These are phyloP conservation scores for Pteropus alecto DNA, from an alignment of 2,113 vertebrate genomes.

Conservation along the genomic window DNA sequence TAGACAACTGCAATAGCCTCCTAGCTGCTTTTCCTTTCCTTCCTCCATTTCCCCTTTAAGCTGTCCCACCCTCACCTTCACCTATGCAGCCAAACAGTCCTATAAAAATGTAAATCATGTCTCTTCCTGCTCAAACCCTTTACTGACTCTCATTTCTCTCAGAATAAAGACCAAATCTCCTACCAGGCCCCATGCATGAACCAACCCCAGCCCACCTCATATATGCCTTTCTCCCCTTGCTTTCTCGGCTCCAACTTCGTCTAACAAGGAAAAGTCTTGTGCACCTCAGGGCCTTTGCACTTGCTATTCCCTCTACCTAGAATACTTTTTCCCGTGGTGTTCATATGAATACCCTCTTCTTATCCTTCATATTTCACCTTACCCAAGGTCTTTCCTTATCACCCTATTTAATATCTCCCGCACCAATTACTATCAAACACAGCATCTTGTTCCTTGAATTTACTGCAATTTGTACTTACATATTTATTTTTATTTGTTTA, in stretches of 20 bases:
- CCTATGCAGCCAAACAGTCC: not conserved
- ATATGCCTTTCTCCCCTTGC: not conserved
- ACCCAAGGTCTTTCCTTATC: not conserved
- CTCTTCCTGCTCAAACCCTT: not conserved
- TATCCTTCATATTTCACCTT: not conserved
- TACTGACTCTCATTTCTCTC: not conserved
- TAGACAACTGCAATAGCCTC: not conserved
- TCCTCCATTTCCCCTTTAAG: not conserved
- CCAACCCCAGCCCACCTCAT: not conserved
- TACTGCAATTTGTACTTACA: not conserved
- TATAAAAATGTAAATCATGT: not conserved
- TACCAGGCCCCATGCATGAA: not conserved
- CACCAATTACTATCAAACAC: not conserved
- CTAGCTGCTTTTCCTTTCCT: not conserved
- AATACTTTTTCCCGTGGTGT: not conserved
- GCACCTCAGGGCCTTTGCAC: not conserved
- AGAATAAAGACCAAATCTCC: not conserved
- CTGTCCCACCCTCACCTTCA: not conserved
- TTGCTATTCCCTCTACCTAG: not conserved
- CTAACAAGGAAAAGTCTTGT: not conserved
- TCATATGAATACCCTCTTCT: not conserved
- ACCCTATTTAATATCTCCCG: not conserved
- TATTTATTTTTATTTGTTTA: not conserved
- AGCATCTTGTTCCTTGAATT: not conserved
- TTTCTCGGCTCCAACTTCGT: not conserved